Evolutionary conservation across 1,140 invertebrate genomes (phyloP).

Genomic region (Heliconius hermathena): DNA sequence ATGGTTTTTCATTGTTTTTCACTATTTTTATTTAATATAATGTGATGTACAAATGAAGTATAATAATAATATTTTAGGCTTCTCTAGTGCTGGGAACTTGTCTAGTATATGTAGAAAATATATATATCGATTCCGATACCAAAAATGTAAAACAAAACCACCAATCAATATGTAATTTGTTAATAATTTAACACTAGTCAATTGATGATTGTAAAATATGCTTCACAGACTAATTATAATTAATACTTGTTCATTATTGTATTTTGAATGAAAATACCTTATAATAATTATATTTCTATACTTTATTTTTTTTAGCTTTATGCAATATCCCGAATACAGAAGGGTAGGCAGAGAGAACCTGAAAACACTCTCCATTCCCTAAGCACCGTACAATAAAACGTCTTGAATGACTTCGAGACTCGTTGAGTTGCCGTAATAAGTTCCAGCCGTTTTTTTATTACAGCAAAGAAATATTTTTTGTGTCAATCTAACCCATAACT

Average conservation of each 20-base stretch:
- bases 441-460: too few species aligned
- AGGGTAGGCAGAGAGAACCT: too few species aligned
- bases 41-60: background rate
- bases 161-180: constrained; percentile 57
- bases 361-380: too few species aligned
- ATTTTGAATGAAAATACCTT: background rate
- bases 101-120: constrained; percentile 32
- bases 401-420: too few species aligned
- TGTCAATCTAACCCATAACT: too few species aligned
- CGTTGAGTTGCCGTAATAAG: too few species aligned
- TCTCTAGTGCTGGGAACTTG: background rate
- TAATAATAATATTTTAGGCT: background rate
- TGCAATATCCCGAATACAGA: too few species aligned
- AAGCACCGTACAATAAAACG: too few species aligned
- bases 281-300: background rate
- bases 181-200: constrained; percentile 68
- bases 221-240: background rate
- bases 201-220: constrained; percentile 41
- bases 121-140: constrained; percentile 66
- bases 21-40: too few species aligned
- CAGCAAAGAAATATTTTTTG: too few species aligned
- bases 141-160: constrained; percentile 73
- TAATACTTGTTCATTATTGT: background rate
- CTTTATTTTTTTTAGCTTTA: too few species aligned
- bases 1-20: too few species aligned